Base-by-base conservation (phyloP, 1,140 invertebrate genomes). In the Caenorhabditis inopinata region DNA sequence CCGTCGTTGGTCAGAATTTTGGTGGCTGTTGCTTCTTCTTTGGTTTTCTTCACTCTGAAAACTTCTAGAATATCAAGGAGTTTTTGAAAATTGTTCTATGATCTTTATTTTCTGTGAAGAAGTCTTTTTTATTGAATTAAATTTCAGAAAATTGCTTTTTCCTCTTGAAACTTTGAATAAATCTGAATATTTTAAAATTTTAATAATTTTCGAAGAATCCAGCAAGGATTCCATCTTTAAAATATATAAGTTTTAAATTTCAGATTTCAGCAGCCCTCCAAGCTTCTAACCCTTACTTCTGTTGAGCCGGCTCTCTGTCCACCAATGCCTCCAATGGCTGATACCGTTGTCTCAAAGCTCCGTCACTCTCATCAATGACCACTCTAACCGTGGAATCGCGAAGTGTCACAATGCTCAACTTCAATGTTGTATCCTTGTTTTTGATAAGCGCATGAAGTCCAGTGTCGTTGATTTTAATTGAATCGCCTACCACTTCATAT, bases 391-490 rank as follows among this genome's bases (percentile, higher is more conserved):
- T 51, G 0, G 73, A 74, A n/a, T 62, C 42, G 1, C 68, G 12
- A 2, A 78, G 18, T 14, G 47, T 25, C 0, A 78, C 38, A 46
- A 62, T 78, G 25, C 49, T 53, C 48, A 87, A 51, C 25, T 81
- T 80, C 9, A 87, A 68, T 45, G 82, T 83, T 45, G 84, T 85
- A 49, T 82, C 82, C 6, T 78, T 74, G 49, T 78, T 84, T 76
- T 79, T 81, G 14, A 87, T 38, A 2, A 78, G 46, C 11, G 84
- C 86, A 27, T 84, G 46, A 42, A 88, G 27, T 51, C 83, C 80
- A 3, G 87, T 87, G 3, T 88, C 87, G 49, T 88, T 88, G 29
- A 82, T 29, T n/a, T 83, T 80, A 4, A 88, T 78, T 7, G 84
- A 83, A 38, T 79, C 77, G 0, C 77, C 35, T 7, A 81, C 79